Evolutionary conservation across 2,113 vertebrate species (phyloP).

Genomic region (Ceyx melanurus): DNA sequence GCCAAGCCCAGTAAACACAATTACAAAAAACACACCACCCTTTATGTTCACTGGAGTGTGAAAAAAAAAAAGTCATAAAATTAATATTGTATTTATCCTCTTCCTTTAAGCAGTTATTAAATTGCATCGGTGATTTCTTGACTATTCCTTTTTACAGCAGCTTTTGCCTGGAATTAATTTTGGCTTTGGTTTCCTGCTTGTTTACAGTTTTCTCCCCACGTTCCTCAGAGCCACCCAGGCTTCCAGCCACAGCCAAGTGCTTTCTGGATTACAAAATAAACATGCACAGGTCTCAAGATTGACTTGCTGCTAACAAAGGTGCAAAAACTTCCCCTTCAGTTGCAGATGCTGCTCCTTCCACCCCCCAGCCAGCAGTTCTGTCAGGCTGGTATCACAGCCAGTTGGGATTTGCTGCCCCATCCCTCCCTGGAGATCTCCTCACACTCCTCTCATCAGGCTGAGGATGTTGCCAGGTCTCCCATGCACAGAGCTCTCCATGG

Average conservation of each 20-base stretch:
- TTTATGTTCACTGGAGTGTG: constrained; percentile 68
- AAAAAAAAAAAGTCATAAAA: constrained; percentile 66
- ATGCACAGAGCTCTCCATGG: fast-evolving
- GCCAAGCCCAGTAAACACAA: constrained; percentile 77
- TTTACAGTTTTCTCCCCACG: not conserved
- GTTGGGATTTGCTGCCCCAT: fast-evolving
- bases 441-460: not conserved
- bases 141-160: constrained; percentile 4
- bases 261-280: not conserved
- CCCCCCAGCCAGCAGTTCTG: not conserved
- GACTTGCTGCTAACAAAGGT: not conserved
- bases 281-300: not conserved
- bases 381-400: not conserved
- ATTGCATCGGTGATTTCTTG: constrained; percentile 32
- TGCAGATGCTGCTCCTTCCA: not conserved
- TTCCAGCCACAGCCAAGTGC: not conserved
- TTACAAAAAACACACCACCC: constrained; percentile 59
- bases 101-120: constrained; percentile 69
- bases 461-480: not conserved
- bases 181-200: not conserved
- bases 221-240: not conserved
- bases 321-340: not conserved
- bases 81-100: constrained; percentile 75
- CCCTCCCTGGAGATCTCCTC: not conserved
- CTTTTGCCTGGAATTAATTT: constrained; percentile 8